phyloP scores from a whole-genome alignment of 1,140 invertebrate genomes.

The Tetranychus cinnabarinus region DNA sequence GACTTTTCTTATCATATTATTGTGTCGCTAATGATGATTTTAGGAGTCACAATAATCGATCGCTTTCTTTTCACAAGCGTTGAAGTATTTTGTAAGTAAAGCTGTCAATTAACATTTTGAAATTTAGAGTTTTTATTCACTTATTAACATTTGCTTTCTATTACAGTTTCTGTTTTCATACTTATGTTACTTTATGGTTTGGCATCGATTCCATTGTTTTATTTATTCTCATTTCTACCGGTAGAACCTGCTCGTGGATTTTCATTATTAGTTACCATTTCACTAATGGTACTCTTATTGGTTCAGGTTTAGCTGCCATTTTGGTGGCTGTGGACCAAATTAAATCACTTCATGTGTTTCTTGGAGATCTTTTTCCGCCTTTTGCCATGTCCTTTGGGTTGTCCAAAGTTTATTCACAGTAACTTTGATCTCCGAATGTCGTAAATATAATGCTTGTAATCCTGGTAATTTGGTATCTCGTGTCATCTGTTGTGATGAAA shows the following conservation, averaged over 20 bases:
- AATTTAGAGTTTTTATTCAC: neutral
- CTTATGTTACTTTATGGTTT: neutral
- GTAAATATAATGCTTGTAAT: neutral
- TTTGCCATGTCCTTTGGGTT: neutral
- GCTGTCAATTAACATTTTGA: neutral
- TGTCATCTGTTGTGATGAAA: neutral
- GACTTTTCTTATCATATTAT: constrained; percentile 6
- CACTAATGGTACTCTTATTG: neutral
- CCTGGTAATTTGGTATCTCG: neutral
- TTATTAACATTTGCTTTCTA: neutral
- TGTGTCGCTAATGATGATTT: constrained; percentile 6
- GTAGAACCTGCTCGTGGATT: neutral
- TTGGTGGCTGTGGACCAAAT: too few relatives aligned
- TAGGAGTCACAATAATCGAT: constrained; percentile 2
- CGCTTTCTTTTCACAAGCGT: neutral
- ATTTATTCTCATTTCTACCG: neutral
- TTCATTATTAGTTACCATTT: neutral
- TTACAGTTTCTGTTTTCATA: neutral
- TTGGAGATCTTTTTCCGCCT: neutral
- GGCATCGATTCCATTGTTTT: neutral
- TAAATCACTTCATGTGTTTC: too few relatives aligned
- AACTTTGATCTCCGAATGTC: neutral
- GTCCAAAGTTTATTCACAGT: neutral
- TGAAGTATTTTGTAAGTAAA: neutral
- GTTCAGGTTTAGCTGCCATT: neutral